Conservation (phyloP, 2,797 vertebrate species). For the Tadarida brasiliensis region DNA sequence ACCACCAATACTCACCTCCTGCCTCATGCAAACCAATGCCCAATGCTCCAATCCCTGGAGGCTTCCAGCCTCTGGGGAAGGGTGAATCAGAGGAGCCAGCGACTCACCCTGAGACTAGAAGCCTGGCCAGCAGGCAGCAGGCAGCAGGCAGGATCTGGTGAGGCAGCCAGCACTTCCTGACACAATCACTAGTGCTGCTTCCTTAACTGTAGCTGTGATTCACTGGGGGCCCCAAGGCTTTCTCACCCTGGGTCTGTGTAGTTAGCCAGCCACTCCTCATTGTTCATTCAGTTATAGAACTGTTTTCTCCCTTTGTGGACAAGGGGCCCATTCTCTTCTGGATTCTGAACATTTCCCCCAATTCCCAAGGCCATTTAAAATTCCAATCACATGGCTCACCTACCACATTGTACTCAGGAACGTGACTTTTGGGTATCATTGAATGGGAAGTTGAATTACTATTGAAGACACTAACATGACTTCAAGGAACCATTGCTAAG, state of each 20-base stretch:
- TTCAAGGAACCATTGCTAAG: constrained; percentile 16
- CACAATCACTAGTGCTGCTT: neutral
- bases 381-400: neutral
- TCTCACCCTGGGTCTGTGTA: neutral
- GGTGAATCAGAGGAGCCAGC: neutral
- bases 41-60: neutral
- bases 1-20: neutral
- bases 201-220: neutral
- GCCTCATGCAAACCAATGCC: neutral
- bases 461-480: neutral
- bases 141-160: neutral
- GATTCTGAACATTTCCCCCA: constrained; percentile 12
- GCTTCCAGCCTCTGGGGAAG: neutral
- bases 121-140: no score
- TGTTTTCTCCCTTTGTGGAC: neutral
- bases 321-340: neutral
- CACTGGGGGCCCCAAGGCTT: neutral
- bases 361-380: neutral
- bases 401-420: neutral
- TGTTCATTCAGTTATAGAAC: neutral
- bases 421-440: neutral
- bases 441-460: constrained; percentile 13
- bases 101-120: neutral
- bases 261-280: neutral
- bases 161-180: neutral